Evolutionary conservation across 2,888 invertebrate species (phyloP).

Genomic region (Trissolcus brochymenae): DNA sequence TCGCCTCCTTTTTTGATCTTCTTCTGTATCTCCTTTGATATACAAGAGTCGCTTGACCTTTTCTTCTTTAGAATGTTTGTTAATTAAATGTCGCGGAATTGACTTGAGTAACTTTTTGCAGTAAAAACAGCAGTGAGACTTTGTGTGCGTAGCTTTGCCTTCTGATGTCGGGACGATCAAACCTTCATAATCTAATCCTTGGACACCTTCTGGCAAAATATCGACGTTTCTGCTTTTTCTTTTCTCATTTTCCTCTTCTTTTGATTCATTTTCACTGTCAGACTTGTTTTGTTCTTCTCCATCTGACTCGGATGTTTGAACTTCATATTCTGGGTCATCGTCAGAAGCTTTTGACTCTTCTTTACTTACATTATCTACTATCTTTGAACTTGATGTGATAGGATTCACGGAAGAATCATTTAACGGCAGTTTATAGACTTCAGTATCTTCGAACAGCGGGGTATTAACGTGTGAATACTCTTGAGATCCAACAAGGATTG

Average conservation of each 20-base stretch:
- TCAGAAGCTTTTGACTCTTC: no score
- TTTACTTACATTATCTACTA: no score
- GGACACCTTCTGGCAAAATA: slow-evolving; percentile 8
- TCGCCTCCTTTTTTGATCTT: not conserved
- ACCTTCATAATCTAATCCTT: not conserved
- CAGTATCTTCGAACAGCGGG: no score
- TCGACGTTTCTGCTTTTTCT: not conserved
- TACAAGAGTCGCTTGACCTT: not conserved
- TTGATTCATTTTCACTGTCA: not conserved
- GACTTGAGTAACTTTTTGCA: slow-evolving; percentile 9
- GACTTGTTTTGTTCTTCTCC: not conserved
- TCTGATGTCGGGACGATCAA: slow-evolving; percentile 1
- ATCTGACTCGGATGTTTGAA: no score
- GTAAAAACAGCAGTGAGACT: slow-evolving; percentile 5
- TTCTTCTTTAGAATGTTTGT: not conserved
- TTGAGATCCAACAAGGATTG: no score
- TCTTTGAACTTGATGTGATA: no score
- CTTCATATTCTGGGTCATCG: no score
- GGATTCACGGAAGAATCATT: no score
- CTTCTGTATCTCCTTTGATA: not conserved
- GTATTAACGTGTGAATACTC: no score
- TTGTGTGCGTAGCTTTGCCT: not conserved
- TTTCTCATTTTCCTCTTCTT: not conserved
- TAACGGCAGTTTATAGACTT: no score
- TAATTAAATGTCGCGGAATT: slow-evolving; percentile 4